Evolutionary conservation across 2,888 invertebrate species (phyloP).

Genomic region (Clostera curtula): DNA sequence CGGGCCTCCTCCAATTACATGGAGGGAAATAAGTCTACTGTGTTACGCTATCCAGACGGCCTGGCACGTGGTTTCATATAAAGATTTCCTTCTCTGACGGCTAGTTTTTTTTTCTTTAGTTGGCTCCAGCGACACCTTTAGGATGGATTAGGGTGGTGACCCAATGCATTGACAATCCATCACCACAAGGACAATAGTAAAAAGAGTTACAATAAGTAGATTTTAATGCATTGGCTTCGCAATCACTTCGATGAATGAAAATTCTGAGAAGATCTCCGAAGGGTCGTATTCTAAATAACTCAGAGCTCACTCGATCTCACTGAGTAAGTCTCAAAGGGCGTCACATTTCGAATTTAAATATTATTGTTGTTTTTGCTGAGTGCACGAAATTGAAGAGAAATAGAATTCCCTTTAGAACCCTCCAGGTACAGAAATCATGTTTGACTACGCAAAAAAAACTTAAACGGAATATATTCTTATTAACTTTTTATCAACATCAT

Average conservation of each 20-base stretch:
- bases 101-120: too few relatives aligned
- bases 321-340: slow-evolving; percentile 39
- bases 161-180: too few relatives aligned
- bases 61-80: too few relatives aligned
- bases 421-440: slow-evolving; percentile 42
- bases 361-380: slow-evolving; percentile 69
- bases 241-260: slow-evolving; percentile 8
- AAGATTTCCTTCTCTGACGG: too few relatives aligned
- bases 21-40: too few relatives aligned
- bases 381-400: slow-evolving; percentile 71
- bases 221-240: slow-evolving; percentile 6
- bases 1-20: too few relatives aligned
- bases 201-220: too few relatives aligned
- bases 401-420: slow-evolving; percentile 63
- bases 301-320: slow-evolving; percentile 25
- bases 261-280: slow-evolving; percentile 15
- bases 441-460: slow-evolving; percentile 42
- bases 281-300: slow-evolving; percentile 27
- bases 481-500: too few relatives aligned
- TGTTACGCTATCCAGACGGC: too few relatives aligned
- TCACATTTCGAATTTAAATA: slow-evolving; percentile 65
- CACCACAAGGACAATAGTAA: too few relatives aligned
- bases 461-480: slow-evolving; percentile 28
- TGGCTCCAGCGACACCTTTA: too few relatives aligned
- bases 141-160: too few relatives aligned